These are phyloP conservation scores for Dolichallabes microphthalmus DNA, from an alignment of 2,113 vertebrate genomes.

Conservation along the genomic window DNA sequence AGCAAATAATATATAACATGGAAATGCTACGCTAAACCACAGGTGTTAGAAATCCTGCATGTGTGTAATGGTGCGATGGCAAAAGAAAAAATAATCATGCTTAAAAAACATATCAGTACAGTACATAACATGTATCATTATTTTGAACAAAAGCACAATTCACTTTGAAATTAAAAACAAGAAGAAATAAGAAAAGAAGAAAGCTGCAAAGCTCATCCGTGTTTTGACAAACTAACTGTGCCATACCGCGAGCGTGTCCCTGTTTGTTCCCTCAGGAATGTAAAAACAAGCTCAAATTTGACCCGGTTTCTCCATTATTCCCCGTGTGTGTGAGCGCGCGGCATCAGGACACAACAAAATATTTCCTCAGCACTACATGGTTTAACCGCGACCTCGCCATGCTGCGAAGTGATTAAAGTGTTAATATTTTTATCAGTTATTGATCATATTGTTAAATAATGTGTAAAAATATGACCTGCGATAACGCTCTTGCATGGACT, in stretches of 20 bases:
- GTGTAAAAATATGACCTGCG: slow-evolving; percentile 59
- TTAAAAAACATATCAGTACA: background rate
- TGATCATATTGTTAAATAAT: background rate
- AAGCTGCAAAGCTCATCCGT: background rate
- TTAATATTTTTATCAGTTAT: no score
- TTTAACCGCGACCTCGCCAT: background rate
- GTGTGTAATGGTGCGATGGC: background rate
- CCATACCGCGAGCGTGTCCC: background rate
- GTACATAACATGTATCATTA: no score
- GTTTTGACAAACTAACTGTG: background rate
- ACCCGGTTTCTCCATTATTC: slow-evolving; percentile 18
- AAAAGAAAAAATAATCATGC: background rate
- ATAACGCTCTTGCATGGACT: slow-evolving; percentile 78
- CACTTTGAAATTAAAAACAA: background rate
- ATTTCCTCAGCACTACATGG: background rate
- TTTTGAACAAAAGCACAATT: background rate
- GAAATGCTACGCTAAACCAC: background rate
- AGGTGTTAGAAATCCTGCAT: background rate
- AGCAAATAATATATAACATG: background rate
- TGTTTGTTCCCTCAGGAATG: background rate
- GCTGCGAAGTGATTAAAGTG: background rate
- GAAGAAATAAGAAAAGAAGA: background rate
- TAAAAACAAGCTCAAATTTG: background rate
- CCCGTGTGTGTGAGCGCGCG: background rate
- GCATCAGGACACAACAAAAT: background rate